phyloP scores from a whole-genome alignment of 2,797 vertebrate genomes.

The Labroides dimidiatus region DNA sequence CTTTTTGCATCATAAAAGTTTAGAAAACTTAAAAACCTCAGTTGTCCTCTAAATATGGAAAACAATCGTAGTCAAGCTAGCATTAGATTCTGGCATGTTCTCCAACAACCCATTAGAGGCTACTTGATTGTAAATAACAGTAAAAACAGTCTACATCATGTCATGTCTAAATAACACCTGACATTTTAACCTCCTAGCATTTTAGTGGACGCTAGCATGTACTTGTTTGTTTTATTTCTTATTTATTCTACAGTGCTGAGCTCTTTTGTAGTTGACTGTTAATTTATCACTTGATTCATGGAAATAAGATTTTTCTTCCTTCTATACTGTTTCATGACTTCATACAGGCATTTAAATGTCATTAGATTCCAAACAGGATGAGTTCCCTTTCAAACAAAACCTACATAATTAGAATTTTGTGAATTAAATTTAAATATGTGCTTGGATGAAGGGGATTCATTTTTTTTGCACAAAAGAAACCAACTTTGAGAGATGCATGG shows the following conservation, averaged over 20 bases:
- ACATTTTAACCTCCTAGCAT: neutral
- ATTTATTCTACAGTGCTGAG: neutral
- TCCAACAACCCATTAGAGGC: too few species aligned
- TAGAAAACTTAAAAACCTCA: too few species aligned
- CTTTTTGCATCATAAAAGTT: too few species aligned
- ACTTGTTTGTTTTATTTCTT: too few species aligned
- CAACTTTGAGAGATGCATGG: neutral
- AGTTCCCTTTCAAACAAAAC: neutral
- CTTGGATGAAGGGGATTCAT: too few species aligned
- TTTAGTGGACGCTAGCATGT: neutral
- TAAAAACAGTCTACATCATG: too few species aligned
- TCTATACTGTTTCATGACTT: neutral
- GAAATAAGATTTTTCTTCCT: neutral
- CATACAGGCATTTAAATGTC: constrained; percentile 4
- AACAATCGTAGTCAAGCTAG: too few species aligned
- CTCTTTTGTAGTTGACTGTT: neutral
- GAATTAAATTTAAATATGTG: neutral
- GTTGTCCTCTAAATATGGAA: too few species aligned
- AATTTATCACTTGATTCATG: neutral
- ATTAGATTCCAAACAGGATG: neutral
- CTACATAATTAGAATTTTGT: neutral
- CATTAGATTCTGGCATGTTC: too few species aligned
- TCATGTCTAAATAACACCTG: too few species aligned
- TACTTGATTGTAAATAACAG: too few species aligned
- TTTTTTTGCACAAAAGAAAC: neutral